Conservation (phyloP, 2,888 invertebrate species). For the Dinocampus coccinellae region DNA sequence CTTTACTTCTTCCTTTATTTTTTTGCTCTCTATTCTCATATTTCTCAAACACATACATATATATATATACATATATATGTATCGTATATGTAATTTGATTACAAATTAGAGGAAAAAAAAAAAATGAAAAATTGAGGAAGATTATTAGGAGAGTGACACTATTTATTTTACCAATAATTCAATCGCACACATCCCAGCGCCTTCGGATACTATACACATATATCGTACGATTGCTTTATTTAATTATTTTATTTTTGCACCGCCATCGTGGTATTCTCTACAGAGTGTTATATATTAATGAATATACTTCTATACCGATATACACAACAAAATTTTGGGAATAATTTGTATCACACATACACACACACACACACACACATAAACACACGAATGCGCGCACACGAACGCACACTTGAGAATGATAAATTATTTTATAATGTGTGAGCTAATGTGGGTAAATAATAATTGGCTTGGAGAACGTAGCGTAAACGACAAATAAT, state of each 20-base stretch:
- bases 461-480: too few relatives aligned
- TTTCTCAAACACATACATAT: too few relatives aligned
- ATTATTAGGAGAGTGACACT: too few relatives aligned
- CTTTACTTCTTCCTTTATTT: not conserved
- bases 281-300: constrained; percentile 62
- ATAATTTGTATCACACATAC: constrained; percentile 60
- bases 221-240: constrained; percentile 44
- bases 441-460: too few relatives aligned
- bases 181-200: constrained; percentile 1
- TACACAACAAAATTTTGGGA: constrained; percentile 57
- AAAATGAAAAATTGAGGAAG: constrained; percentile 11
- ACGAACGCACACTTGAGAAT: constrained; percentile 56
- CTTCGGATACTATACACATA: not conserved
- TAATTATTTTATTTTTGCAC: not conserved
- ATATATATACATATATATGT: not conserved
- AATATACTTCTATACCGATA: constrained; percentile 60
- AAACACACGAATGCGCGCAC: constrained; percentile 69
- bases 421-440: not conserved
- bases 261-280: constrained; percentile 36
- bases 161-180: not conserved
- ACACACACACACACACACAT: constrained; percentile 66
- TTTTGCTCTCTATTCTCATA: not conserved
- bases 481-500: too few relatives aligned
- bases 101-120: not conserved
- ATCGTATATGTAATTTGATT: constrained; percentile 17